Evolutionary conservation across 2,888 invertebrate species (phyloP).

Genomic region (Pristionchus japonicus): DNA sequence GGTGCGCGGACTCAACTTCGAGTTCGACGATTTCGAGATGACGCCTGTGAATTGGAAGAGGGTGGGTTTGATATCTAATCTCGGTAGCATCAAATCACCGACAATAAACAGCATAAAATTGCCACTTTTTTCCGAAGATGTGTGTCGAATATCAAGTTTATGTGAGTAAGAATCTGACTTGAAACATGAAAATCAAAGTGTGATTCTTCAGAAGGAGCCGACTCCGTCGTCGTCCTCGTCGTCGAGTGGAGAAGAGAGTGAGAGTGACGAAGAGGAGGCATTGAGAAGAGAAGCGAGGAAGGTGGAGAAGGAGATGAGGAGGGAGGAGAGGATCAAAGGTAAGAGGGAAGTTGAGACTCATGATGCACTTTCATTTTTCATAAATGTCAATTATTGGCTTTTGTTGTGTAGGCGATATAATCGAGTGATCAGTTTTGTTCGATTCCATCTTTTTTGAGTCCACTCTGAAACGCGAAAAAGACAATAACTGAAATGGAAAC

Average conservation of each 20-base stretch:
- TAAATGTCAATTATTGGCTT: too few species aligned
- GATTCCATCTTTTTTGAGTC: too few species aligned
- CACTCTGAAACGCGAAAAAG: too few species aligned
- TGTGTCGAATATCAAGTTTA: background rate
- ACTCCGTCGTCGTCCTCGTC: slow-evolving; percentile 5
- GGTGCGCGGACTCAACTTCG: background rate
- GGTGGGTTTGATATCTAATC: background rate
- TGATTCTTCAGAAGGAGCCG: slow-evolving; percentile 13
- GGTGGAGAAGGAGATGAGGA: slow-evolving; percentile 29
- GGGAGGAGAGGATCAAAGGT: slow-evolving; percentile 13
- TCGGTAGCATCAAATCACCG: too few species aligned
- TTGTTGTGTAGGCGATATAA: too few species aligned
- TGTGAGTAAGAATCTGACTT: background rate
- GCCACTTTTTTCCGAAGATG: background rate
- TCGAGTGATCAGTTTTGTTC: too few species aligned
- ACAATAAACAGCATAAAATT: too few species aligned
- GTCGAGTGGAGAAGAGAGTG: background rate
- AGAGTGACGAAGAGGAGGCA: background rate
- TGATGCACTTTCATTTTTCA: too few species aligned
- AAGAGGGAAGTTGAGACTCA: too few species aligned
- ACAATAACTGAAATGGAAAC: background rate
- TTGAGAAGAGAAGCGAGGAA: slow-evolving; percentile 5
- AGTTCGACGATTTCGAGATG: background rate
- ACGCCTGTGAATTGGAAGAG: background rate
- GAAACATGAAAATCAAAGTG: background rate